Evolutionary conservation across 2,888 invertebrate species (phyloP).

Genomic region (Timema cristinae): DNA sequence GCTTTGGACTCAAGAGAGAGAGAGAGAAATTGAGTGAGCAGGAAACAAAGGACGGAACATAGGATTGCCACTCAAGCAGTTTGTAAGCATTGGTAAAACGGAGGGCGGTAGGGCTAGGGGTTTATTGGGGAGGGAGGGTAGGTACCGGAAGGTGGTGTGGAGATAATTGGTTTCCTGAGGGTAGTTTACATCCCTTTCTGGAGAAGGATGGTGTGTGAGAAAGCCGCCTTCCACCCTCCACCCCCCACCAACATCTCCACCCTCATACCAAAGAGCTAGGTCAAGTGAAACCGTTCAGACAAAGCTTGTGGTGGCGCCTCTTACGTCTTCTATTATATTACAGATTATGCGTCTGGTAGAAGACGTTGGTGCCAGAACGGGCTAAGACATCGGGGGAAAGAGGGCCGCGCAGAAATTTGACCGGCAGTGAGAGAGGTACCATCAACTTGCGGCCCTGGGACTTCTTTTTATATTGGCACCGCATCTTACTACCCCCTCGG

Average conservation of each 20-base stretch:
- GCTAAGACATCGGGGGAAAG: too few species aligned
- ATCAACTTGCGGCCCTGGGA: too few species aligned
- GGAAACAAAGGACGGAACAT: too few species aligned
- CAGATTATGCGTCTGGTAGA: not conserved
- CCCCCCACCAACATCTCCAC: not conserved
- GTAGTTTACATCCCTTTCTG: not conserved
- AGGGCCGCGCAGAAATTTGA: too few species aligned
- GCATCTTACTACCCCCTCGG: too few species aligned
- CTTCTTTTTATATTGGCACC: too few species aligned
- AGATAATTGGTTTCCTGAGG: slow-evolving; percentile 14
- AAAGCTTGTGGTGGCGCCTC: slow-evolving; percentile 14
- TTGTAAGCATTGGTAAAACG: not conserved
- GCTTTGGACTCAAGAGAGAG: not conserved
- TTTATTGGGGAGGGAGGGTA: not conserved
- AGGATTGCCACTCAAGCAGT: slow-evolving; percentile 14
- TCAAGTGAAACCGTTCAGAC: slow-evolving; percentile 7
- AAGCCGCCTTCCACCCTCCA: too few species aligned
- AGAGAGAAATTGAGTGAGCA: too few species aligned
- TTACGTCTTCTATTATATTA: slow-evolving; percentile 14
- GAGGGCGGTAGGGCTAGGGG: not conserved
- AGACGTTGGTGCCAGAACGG: too few species aligned
- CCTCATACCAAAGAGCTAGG: slow-evolving; percentile 1
- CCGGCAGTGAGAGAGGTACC: too few species aligned
- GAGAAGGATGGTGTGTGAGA: too few species aligned
- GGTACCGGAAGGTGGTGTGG: slow-evolving; percentile 5